Percentiles rank a stretch among this genome's conserved stretches.
Evolutionary conservation across 2,113 vertebrate genomes (phyloP).

Genomic region (Gnathonemus longibarbis): DNA sequence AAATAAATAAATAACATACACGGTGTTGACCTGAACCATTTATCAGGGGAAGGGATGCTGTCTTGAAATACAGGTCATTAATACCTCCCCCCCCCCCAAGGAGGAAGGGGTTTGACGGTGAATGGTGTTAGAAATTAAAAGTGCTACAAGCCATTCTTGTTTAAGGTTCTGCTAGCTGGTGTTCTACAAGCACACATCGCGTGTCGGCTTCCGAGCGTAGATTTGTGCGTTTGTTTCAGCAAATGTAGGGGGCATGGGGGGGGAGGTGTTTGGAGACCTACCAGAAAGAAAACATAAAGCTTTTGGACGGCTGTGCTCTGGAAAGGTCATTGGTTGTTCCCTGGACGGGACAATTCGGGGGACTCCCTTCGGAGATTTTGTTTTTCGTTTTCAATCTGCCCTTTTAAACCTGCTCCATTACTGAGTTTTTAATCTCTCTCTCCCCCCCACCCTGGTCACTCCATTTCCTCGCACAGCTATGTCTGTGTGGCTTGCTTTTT

Average conservation of each 20-base stretch:
- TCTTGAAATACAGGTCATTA: slow-evolving; percentile 2
- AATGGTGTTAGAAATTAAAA: not conserved
- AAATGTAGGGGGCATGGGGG: not conserved
- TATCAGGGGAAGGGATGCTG: not conserved
- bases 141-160: not conserved
- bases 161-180: not conserved
- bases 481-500: not conserved
- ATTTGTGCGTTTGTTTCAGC: not conserved
- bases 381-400: not conserved
- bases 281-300: not conserved
- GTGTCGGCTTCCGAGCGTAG: not conserved
- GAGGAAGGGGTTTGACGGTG: not conserved
- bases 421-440: not conserved
- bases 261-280: not conserved
- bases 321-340: not conserved
- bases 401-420: not conserved
- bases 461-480: not conserved
- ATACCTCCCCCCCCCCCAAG: not conserved
- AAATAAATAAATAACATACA: not conserved
- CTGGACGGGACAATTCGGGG: not conserved
- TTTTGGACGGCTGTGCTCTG: not conserved
- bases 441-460: not conserved
- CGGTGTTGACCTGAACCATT: not conserved
- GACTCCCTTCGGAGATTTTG: not conserved
- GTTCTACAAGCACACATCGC: not conserved